These are phyloP conservation scores for Scomber scombrus DNA, from an alignment of 2,113 vertebrate genomes.

Conservation along the genomic window DNA sequence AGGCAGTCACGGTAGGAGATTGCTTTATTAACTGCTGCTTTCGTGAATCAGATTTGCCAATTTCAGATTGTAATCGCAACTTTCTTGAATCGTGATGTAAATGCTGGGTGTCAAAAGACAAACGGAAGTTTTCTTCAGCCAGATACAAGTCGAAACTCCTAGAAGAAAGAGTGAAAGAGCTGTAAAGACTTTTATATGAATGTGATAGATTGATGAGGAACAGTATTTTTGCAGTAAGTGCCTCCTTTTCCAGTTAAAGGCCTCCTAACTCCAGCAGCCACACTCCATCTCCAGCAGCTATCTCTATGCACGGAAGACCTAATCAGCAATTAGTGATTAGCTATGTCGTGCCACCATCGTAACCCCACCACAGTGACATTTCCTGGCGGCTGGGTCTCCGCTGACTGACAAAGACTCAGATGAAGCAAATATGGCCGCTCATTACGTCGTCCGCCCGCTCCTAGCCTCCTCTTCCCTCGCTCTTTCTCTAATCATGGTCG, in stretches of 20 bases:
- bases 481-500: constrained; percentile 76
- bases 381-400: constrained; percentile 72
- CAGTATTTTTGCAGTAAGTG: background rate
- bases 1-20: no score
- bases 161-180: no score
- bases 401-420: constrained; percentile 64
- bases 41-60: no score
- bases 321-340: constrained; percentile 75
- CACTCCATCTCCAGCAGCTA: constrained; percentile 43
- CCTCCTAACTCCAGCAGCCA: constrained; percentile 1
- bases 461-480: constrained; percentile 53
- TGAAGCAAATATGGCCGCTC: constrained; percentile 32
- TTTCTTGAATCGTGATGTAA: no score
- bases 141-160: no score
- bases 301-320: constrained; percentile 56
- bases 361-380: constrained; percentile 74
- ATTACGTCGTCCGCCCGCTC: constrained; percentile 20
- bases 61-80: no score
- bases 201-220: no score
- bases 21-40: no score
- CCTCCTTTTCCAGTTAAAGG: background rate
- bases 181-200: no score
- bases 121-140: no score
- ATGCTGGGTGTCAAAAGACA: no score
- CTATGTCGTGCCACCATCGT: constrained; percentile 74